Evolutionary conservation across 30 jellyfish, hydroid and myxozoan species (phyloP).

Genomic region (Turritopsis rubra): DNA sequence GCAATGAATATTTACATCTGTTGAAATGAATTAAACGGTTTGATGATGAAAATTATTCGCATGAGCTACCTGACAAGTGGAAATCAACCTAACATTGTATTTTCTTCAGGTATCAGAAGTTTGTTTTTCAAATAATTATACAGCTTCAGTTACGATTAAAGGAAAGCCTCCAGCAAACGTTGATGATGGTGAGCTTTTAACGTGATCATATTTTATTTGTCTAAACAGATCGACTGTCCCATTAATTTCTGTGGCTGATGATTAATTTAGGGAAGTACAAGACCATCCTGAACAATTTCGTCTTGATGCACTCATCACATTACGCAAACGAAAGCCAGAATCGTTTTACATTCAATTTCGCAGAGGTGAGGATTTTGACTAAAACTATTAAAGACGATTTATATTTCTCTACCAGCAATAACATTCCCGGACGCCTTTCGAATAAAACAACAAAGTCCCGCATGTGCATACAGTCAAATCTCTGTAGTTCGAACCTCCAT

Average conservation of each 20-base stretch:
- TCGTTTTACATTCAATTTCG: neutral
- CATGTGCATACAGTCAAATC: no score
- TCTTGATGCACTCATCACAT: constrained; percentile 3
- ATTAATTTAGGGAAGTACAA: neutral
- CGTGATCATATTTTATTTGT: neutral
- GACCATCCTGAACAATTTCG: neutral
- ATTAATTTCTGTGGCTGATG: neutral
- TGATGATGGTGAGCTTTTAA: neutral
- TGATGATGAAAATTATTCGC: no score
- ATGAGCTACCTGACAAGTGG: no score
- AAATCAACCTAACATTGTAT: neutral
- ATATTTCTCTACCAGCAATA: neutral
- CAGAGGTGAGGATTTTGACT: neutral
- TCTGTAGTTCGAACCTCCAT: no score
- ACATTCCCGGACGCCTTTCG: neutral
- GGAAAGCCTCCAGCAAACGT: constrained; percentile 10
- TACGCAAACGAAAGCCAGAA: constrained; percentile 6
- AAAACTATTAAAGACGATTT: no score
- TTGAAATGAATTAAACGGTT: no score
- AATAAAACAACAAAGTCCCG: no score
- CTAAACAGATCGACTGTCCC: neutral
- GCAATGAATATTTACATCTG: no score
- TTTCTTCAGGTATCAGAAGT: neutral
- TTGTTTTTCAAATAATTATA: neutral
- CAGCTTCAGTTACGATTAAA: constrained; percentile 10